phyloP scores from a whole-genome alignment of 2,113 vertebrate species.

The Carassius carassius region DNA sequence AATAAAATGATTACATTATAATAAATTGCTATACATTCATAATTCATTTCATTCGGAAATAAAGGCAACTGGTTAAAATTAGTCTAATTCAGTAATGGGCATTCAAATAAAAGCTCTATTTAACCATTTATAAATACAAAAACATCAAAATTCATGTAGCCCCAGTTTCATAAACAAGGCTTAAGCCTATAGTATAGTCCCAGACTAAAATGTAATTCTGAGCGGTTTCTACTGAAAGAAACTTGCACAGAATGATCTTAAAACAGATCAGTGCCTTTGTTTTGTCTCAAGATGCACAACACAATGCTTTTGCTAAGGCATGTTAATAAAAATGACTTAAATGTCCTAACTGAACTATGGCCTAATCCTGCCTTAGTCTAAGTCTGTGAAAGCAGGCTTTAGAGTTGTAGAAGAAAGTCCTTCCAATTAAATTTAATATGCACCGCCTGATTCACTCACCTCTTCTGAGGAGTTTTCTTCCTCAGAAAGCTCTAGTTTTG shows the following conservation, averaged over 20 bases:
- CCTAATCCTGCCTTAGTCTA: too few species aligned
- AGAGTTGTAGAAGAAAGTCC: background rate
- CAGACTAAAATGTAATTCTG: too few species aligned
- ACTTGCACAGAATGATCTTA: too few species aligned
- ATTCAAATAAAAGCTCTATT: background rate
- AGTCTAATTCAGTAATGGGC: background rate
- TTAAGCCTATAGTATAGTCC: too few species aligned
- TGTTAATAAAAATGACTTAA: too few species aligned
- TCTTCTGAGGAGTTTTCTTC: slow-evolving; percentile 66
- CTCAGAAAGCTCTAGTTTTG: slow-evolving; percentile 52
- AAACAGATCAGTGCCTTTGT: too few species aligned
- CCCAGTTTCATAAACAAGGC: too few species aligned
- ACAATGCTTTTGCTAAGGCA: too few species aligned
- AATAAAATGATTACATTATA: background rate
- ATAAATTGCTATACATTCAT: background rate
- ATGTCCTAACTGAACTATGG: too few species aligned
- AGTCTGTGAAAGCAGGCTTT: too few species aligned
- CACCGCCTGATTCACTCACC: slow-evolving; percentile 52
- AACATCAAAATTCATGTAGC: background rate
- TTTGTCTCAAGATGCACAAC: too few species aligned
- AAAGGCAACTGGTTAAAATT: background rate
- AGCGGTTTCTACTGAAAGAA: too few species aligned
- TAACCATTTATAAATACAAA: background rate
- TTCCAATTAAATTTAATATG: background rate
- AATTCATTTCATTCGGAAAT: background rate